phyloP scores from a whole-genome alignment of 1,140 invertebrate species.

The Anoplophora glabripennis region DNA sequence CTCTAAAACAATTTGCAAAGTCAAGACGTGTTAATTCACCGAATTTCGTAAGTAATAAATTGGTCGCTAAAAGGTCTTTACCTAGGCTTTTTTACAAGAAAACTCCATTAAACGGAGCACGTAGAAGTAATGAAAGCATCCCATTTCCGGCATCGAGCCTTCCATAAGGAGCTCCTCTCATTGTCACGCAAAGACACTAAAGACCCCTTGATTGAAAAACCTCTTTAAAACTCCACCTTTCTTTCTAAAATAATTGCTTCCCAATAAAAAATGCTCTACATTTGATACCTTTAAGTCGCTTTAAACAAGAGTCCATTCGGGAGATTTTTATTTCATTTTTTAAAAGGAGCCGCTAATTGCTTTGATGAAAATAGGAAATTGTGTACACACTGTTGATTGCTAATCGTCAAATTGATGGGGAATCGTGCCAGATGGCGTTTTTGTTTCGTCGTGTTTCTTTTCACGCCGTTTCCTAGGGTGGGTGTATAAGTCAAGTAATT shows the following conservation, averaged over 20 bases:
- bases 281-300: conserved; percentile 32
- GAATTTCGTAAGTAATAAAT: conserved; percentile 36
- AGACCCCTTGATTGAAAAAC: conserved; percentile 43
- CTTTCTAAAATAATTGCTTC: conserved; percentile 38
- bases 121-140: conserved; percentile 43
- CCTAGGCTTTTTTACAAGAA: conserved; percentile 44
- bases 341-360: conserved; percentile 20
- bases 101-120: conserved; percentile 44
- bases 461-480: background rate
- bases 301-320: conserved; percentile 18
- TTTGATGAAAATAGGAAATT: conserved; percentile 14
- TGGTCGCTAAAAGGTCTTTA: conserved; percentile 39
- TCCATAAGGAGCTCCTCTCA: conserved; percentile 29
- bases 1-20: conserved; percentile 17
- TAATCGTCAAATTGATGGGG: conserved; percentile 28
- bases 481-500: conserved; percentile 14
- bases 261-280: conserved; percentile 25
- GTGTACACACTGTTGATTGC: conserved; percentile 30
- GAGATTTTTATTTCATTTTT: conserved; percentile 28
- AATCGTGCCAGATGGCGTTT: conserved; percentile 14
- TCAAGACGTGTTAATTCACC: conserved; percentile 21
- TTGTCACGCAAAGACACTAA: conserved; percentile 45
- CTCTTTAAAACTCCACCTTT: conserved; percentile 30
- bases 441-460: conserved; percentile 9
- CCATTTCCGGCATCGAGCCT: conserved; percentile 36